These are phyloP conservation scores for Climacteris rufus DNA, from an alignment of 2,113 vertebrate genomes.

Conservation along the genomic window DNA sequence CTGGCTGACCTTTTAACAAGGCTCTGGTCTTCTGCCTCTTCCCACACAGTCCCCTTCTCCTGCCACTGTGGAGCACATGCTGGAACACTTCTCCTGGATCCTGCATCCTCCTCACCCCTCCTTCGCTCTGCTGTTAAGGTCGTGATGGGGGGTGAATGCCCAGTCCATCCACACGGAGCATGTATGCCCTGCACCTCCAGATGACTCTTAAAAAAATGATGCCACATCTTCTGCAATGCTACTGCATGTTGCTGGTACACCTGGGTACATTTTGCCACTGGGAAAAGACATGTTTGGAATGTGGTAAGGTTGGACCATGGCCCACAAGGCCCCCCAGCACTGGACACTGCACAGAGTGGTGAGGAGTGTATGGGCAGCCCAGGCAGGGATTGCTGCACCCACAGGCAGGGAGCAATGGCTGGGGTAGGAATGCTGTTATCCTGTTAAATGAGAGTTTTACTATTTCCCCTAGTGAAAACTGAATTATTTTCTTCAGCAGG, in stretches of 20 bases:
- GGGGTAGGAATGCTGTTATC: neutral
- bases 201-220: neutral
- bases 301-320: neutral
- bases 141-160: neutral
- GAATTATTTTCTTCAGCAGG: neutral
- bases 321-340: too few relatives aligned
- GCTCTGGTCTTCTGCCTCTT: neutral
- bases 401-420: neutral
- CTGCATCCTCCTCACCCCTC: neutral
- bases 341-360: neutral
- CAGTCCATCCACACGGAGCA: neutral
- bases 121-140: neutral
- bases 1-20: conserved; percentile 31
- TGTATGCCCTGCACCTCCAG: neutral
- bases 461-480: neutral
- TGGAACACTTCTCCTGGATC: neutral
- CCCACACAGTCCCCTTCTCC: neutral
- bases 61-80: neutral
- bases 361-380: neutral
- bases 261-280: neutral
- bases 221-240: neutral
- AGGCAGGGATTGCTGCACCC: neutral
- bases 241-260: rapidly evolving
- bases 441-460: neutral
- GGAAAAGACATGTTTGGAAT: neutral